phyloP scores from a whole-genome alignment of 2,888 invertebrate species.

The Leucoptera coffeella region DNA sequence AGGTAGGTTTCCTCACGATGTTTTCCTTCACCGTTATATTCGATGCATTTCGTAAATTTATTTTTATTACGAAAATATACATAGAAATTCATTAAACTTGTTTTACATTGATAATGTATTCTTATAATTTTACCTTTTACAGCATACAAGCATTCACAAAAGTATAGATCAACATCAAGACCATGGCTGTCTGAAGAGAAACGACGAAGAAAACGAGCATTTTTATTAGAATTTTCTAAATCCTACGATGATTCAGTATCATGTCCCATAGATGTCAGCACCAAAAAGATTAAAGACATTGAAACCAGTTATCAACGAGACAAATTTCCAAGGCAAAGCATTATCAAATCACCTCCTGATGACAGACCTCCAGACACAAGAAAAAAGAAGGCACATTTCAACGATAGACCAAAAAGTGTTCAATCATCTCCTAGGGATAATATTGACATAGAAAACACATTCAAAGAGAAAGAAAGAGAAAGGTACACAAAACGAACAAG shows the following conservation, averaged over 20 bases:
- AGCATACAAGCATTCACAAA: constrained; percentile 48
- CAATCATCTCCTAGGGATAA: constrained; percentile 35
- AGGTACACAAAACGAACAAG: constrained; percentile 42
- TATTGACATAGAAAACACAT: constrained; percentile 29
- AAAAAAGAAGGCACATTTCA: constrained; percentile 44
- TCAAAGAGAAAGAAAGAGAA: constrained; percentile 37
- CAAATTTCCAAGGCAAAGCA: constrained; percentile 19
- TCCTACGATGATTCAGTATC: constrained; percentile 51
- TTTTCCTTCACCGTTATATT: too few relatives aligned
- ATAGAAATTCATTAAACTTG: too few relatives aligned
- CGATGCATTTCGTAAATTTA: too few relatives aligned
- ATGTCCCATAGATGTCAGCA: constrained; percentile 43
- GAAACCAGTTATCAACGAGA: constrained; percentile 16
- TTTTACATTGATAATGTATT: constrained; percentile 3
- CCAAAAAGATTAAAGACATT: constrained; percentile 26
- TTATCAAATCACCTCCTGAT: constrained; percentile 28
- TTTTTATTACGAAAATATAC: too few relatives aligned
- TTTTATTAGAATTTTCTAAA: constrained; percentile 68
- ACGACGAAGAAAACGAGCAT: constrained; percentile 64
- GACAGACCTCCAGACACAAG: constrained; percentile 27
- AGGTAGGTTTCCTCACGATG: too few relatives aligned
- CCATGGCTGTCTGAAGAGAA: constrained; percentile 66
- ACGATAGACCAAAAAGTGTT: constrained; percentile 35
- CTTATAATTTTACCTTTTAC: constrained; percentile 5
- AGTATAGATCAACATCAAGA: constrained; percentile 33